Conservation (phyloP, 2,797 vertebrate genomes). For the Anguilla obscura region DNA sequence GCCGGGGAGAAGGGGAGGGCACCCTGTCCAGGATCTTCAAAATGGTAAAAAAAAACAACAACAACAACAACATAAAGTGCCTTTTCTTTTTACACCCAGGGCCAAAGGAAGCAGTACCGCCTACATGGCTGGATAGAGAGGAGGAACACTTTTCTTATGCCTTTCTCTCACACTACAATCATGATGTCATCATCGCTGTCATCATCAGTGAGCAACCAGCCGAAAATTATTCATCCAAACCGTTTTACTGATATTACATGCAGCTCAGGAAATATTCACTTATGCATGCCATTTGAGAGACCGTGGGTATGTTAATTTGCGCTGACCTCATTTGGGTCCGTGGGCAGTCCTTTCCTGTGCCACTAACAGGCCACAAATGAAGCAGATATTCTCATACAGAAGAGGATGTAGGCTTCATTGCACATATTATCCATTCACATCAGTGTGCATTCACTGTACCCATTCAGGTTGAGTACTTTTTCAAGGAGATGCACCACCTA, state of each 20-base stretch:
- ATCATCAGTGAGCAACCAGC: constrained; percentile 13
- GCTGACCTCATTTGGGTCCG: background rate
- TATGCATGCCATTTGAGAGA: background rate
- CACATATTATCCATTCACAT: background rate
- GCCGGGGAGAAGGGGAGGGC: constrained; percentile 86
- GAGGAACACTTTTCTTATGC: background rate
- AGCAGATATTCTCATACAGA: background rate
- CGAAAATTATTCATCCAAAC: background rate
- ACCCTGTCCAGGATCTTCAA: constrained; percentile 97
- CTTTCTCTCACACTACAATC: background rate
- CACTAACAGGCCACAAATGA: background rate
- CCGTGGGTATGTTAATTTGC: background rate
- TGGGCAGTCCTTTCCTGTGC: background rate
- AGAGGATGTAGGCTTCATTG: background rate
- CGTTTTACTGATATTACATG: background rate
- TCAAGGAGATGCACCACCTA: background rate
- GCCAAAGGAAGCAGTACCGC: background rate
- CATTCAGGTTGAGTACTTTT: background rate
- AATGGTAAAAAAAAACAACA: constrained; percentile 79
- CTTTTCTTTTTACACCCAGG: constrained; percentile 10
- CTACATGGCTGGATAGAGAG: background rate
- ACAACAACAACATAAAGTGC: constrained; percentile 1
- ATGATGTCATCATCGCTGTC: background rate
- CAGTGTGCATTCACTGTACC: background rate
- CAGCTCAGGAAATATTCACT: background rate